Conservation (phyloP, 1,140 invertebrate species). For the Zaprionus nigranus region DNA sequence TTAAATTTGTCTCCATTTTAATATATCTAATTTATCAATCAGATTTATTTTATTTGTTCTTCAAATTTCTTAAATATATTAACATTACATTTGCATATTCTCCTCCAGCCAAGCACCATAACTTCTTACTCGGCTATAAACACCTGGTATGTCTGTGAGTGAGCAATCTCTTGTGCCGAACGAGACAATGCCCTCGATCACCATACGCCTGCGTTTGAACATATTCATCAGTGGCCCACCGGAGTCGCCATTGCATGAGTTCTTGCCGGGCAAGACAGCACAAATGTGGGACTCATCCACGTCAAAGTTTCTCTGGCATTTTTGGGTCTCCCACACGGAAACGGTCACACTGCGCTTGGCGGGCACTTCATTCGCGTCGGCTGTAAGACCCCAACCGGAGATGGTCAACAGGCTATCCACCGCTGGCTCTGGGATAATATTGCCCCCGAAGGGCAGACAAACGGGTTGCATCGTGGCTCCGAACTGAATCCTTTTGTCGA, state of each 20-base stretch:
- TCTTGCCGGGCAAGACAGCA: background rate
- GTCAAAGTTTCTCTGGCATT: background rate
- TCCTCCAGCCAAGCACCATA: conserved; percentile 5
- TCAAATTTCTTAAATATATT: background rate
- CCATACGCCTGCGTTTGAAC: conserved; percentile 7
- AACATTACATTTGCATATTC: background rate
- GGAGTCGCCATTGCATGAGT: conserved; percentile 20
- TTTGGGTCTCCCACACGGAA: background rate
- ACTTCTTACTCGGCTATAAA: conserved; percentile 16
- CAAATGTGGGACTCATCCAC: conserved; percentile 2
- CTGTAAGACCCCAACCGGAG: conserved; percentile 6
- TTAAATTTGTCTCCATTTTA: too few relatives aligned
- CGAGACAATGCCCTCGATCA: conserved; percentile 13
- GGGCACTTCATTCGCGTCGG: background rate
- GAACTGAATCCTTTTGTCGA: background rate
- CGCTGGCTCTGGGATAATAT: background rate
- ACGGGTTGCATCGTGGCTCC: conserved; percentile 1
- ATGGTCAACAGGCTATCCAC: background rate
- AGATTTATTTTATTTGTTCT: background rate
- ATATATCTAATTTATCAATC: background rate
- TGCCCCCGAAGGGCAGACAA: conserved; percentile 15
- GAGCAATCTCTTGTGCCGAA: background rate
- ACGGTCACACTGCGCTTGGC: conserved; percentile 10
- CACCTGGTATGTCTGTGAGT: background rate
- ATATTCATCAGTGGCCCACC: conserved; percentile 16